phyloP scores from a whole-genome alignment of 2,113 vertebrate species.

The Gymnogyps californianus region DNA sequence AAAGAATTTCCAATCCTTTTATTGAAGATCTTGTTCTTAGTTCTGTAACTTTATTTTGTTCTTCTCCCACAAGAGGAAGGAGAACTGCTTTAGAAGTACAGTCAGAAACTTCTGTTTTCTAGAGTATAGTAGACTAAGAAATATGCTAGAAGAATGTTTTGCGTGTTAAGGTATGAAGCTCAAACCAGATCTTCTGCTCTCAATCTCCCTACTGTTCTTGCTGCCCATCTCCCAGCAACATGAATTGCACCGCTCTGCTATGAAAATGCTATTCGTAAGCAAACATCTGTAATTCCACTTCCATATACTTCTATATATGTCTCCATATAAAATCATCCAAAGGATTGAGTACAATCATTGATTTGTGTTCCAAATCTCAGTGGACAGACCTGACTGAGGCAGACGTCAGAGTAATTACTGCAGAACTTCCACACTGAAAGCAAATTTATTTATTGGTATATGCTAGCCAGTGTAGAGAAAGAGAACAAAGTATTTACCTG shows the following conservation, averaged over 20 bases:
- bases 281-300: constrained; percentile 30
- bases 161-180: not conserved
- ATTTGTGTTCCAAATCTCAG: not conserved
- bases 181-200: not conserved
- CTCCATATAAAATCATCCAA: not conserved
- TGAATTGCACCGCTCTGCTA: not conserved
- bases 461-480: not conserved
- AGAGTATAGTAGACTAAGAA: not conserved
- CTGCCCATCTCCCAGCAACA: not conserved
- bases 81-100: not conserved
- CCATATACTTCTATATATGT: not conserved
- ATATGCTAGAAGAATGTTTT: not conserved
- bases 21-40: not conserved
- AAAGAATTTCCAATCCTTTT: not conserved
- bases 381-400: constrained; percentile 12
- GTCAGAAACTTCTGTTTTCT: not conserved
- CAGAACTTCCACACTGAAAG: constrained; percentile 12
- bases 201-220: not conserved
- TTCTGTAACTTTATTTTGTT: constrained; percentile 56
- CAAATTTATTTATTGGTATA: constrained; percentile 1
- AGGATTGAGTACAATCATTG: not conserved
- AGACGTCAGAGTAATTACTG: constrained; percentile 43
- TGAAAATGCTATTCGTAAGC: not conserved
- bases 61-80: not conserved
- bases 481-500: constrained; percentile 1